Evolutionary conservation across 1,140 invertebrate species (phyloP).

Genomic region (Spodoptera frugiperda): DNA sequence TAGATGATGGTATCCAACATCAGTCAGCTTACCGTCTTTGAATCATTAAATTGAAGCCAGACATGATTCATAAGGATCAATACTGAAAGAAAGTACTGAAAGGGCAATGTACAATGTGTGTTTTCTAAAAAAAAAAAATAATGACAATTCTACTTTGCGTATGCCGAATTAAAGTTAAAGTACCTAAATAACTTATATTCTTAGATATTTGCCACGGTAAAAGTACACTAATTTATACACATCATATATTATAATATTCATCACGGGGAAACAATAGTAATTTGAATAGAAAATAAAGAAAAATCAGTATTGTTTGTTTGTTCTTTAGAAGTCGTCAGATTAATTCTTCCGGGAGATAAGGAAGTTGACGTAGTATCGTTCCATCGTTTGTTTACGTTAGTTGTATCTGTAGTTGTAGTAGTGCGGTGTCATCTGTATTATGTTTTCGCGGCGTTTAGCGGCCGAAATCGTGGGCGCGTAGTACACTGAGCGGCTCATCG

Average conservation of each 20-base stretch:
- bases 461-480: slow-evolving; percentile 52
- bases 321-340: slow-evolving; percentile 47
- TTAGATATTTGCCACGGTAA: no score
- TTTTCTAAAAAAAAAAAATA: no score
- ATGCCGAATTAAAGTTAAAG: no score
- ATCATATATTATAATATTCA: no score
- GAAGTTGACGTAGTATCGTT: slow-evolving; percentile 59
- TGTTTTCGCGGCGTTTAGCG: slow-evolving; percentile 48
- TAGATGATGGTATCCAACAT: neutral
- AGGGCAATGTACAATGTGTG: neutral
- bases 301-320: slow-evolving; percentile 35
- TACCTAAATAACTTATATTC: no score
- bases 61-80: neutral
- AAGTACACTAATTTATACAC: no score
- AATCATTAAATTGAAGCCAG: neutral
- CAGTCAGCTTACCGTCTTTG: neutral
- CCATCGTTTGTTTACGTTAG: slow-evolving; percentile 58
- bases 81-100: no score
- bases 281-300: slow-evolving; percentile 34
- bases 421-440: slow-evolving; percentile 42
- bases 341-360: slow-evolving; percentile 67
- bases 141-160: no score
- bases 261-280: neutral
- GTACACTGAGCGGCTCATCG: slow-evolving; percentile 54
- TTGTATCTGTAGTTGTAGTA: slow-evolving; percentile 43